Conservation (phyloP, 2,113 vertebrate genomes). For the Delphinus delphis region DNA sequence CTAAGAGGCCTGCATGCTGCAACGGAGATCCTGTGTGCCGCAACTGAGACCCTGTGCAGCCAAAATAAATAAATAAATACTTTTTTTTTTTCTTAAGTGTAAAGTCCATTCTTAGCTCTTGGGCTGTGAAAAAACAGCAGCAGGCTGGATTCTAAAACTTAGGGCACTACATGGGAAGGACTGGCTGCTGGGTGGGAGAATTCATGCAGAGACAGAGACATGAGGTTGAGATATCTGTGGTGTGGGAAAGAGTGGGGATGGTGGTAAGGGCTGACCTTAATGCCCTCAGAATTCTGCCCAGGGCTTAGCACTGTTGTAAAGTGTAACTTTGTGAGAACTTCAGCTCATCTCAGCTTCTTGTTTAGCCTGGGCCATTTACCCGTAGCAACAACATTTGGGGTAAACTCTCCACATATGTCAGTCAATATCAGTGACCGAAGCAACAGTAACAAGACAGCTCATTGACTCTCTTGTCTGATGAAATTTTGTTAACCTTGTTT, state of each 20-base stretch:
- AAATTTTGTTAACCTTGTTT: neutral
- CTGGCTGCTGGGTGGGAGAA: neutral
- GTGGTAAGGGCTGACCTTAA: neutral
- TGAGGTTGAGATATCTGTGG: neutral
- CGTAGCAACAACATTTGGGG: neutral
- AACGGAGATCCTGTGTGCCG: too few species aligned
- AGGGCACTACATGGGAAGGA: neutral
- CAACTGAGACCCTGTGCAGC: too few species aligned
- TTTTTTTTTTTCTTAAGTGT: neutral
- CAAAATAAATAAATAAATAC: too few species aligned
- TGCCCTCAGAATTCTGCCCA: neutral
- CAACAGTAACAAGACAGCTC: neutral
- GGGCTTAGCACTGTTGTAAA: neutral
- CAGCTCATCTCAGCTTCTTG: neutral
- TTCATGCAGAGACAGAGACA: neutral
- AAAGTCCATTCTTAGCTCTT: neutral
- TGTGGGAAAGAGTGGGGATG: neutral
- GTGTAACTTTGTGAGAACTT: neutral
- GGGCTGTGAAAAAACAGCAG: neutral
- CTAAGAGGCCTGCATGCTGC: too few species aligned
- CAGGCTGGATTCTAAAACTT: neutral
- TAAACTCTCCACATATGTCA: neutral
- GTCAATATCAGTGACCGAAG: neutral
- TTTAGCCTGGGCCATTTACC: neutral
- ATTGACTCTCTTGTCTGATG: neutral